A percentile compares a stretch with the other conserved stretches of the same genome.
These are phyloP conservation scores for Taxidea taxus DNA, from an alignment of 2,113 vertebrate genomes.

Conservation along the genomic window DNA sequence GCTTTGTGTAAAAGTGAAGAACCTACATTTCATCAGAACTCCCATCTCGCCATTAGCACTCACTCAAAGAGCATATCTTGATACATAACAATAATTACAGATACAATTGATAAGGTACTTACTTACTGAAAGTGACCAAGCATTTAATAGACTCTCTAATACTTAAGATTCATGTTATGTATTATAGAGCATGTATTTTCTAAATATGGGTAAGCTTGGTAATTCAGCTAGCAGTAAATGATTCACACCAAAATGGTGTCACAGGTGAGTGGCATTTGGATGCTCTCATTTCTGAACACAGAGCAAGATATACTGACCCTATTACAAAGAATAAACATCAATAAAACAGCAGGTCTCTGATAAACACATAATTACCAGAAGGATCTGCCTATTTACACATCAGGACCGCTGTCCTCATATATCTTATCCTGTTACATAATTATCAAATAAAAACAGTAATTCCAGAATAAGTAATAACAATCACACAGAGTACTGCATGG, in stretches of 20 bases:
- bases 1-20: slow-evolving; percentile 60
- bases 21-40: slow-evolving; percentile 47
- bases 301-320: slow-evolving; percentile 57
- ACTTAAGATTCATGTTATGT: slow-evolving; percentile 42
- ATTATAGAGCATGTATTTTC: slow-evolving; percentile 53
- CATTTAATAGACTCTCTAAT: slow-evolving; percentile 66
- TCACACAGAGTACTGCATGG: slow-evolving; percentile 28
- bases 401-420: slow-evolving; percentile 17
- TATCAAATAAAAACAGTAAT: slow-evolving; percentile 70
- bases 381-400: slow-evolving; percentile 64
- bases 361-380: slow-evolving; percentile 72
- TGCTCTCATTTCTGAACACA: slow-evolving; percentile 54
- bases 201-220: slow-evolving; percentile 58
- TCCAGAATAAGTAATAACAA: slow-evolving; percentile 35
- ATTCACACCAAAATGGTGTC: slow-evolving; percentile 67
- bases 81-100: slow-evolving; percentile 74
- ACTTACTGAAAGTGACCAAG: slow-evolving; percentile 68
- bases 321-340: slow-evolving; percentile 73
- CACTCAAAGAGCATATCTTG: slow-evolving; percentile 53
- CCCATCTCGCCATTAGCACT: slow-evolving; percentile 38
- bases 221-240: slow-evolving; percentile 73
- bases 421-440: slow-evolving; percentile 51
- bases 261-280: slow-evolving; percentile 69
- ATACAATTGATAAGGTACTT: slow-evolving; percentile 68
- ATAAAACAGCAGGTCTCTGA: slow-evolving; percentile 69